Base-by-base conservation (phyloP, 2,113 vertebrate genomes). In the Cyanoramphus novaezelandiae region DNA sequence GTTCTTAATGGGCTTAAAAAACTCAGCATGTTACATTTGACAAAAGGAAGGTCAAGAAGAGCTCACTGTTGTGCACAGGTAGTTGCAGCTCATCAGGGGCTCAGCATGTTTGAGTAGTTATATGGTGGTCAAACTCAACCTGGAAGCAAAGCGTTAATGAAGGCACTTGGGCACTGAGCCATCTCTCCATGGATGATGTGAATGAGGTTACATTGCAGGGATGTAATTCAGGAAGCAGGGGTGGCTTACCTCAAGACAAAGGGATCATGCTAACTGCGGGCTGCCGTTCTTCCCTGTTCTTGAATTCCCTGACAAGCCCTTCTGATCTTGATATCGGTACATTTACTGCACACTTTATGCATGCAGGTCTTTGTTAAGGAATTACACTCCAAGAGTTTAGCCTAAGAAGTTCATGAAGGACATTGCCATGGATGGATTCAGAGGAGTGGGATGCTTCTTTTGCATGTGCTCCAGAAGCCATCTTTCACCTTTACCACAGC, bases 271-370 rank as follows among this genome's bases (percentile, higher is more conserved):
- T 46, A 10, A 39, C n/a, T 68, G 28, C 41, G 53, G 14, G 46
- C 62, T 68, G 47, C 41, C 7, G 2, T 35, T 72, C 31, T 47
- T 78, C 41, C 33, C 28, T n/a, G 18, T 8, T 41, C 53, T 43
- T 75, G 13, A 64, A 41, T 41, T 72, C 43, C 17, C 53, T 4
- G 2, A 13, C 23, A 49, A 87, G 46, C 31, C 17, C 24, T 72
- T 50, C 46, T 68, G 24, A 27, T 44, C 53, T 19, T 18, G 17
- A 6, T 55, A 39, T 14, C 59, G 62, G n/a, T 28, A 53, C 35
- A 37, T 28, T 47, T 18, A 72, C 46, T 67, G n/a, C 12, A 52
- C 0, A 0, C 5, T 47, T 46, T 19, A 16, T 23, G 15, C 1
- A 4, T 20, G 13, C 64, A 67, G 69, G 7, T 67, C n/a, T 78